Evolutionary conservation across 2,797 vertebrate species (phyloP).

Genomic region (Hippoglossus hippoglossus): DNA sequence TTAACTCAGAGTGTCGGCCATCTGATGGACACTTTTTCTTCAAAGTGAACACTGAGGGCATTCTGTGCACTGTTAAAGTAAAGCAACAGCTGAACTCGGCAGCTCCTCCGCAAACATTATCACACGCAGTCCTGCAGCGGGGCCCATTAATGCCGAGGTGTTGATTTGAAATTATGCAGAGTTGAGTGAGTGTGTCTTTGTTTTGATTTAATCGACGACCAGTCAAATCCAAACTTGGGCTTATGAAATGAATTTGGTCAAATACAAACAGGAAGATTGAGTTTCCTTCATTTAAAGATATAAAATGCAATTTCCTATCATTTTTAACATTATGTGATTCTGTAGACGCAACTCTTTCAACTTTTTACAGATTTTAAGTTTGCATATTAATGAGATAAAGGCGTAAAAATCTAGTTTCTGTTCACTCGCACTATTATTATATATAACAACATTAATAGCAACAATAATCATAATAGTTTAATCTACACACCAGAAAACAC

Average conservation of each 20-base stretch:
- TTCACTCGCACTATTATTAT: too few species aligned
- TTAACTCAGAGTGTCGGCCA: constrained; percentile 34
- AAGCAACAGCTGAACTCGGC: constrained; percentile 59
- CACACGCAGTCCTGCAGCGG: too few species aligned
- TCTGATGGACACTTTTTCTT: constrained; percentile 51
- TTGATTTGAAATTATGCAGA: background rate
- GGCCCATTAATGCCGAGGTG: background rate
- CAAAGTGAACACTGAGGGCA: constrained; percentile 42
- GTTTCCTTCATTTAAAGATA: background rate
- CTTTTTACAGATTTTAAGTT: background rate
- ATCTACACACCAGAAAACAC: too few species aligned
- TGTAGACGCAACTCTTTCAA: background rate
- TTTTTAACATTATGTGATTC: background rate
- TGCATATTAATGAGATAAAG: background rate
- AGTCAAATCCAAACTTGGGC: background rate
- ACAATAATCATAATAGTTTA: too few species aligned
- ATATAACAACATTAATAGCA: too few species aligned
- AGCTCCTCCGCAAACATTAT: background rate
- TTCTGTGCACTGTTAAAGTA: constrained; percentile 45
- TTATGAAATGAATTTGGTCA: background rate
- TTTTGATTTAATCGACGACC: background rate
- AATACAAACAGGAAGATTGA: background rate
- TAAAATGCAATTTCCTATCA: background rate
- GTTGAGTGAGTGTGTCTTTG: background rate
- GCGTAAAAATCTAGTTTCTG: too few species aligned